Percentiles rank a stretch among this genome's conserved stretches.
These are phyloP conservation scores for Ciconia stormi DNA, from an alignment of 2,113 vertebrate genomes.

Conservation along the genomic window DNA sequence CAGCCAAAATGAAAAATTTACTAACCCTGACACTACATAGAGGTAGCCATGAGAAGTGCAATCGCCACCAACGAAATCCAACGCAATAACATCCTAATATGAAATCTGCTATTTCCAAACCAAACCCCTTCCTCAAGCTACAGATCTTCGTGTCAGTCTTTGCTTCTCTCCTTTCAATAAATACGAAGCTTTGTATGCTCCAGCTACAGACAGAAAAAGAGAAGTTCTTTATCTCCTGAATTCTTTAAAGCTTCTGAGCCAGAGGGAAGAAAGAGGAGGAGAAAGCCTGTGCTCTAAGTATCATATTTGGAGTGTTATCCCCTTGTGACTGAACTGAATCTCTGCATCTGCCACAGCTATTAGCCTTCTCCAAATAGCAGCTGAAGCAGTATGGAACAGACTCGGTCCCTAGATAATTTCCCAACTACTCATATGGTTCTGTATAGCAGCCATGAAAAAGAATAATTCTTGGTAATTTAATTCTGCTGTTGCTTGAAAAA, in stretches of 20 bases:
- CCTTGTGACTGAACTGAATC: not conserved
- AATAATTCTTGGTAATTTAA: slow-evolving; percentile 27
- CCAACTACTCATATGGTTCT: slow-evolving; percentile 20
- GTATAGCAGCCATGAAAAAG: slow-evolving; percentile 33
- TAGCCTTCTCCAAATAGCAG: slow-evolving; percentile 46
- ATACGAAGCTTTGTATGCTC: not conserved
- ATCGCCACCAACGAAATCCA: not conserved
- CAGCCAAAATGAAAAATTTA: not conserved
- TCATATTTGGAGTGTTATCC: slow-evolving; percentile 26
- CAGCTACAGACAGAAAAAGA: not conserved
- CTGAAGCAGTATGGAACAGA: slow-evolving; percentile 50
- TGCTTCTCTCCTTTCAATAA: not conserved
- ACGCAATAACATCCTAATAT: not conserved
- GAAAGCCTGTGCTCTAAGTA: not conserved
- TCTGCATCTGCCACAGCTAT: slow-evolving; percentile 37
- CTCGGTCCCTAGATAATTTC: slow-evolving; percentile 52
- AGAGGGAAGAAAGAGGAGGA: not conserved
- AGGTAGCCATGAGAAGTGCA: not conserved
- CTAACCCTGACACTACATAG: not conserved
- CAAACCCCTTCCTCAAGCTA: not conserved
- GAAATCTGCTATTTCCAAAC: not conserved
- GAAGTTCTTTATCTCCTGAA: not conserved
- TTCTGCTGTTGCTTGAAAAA: slow-evolving; percentile 41
- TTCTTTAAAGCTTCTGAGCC: not conserved
- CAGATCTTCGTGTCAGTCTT: not conserved